These are phyloP conservation scores for Volucella bombylans DNA, from an alignment of 2,888 invertebrate genomes.

Conservation along the genomic window DNA sequence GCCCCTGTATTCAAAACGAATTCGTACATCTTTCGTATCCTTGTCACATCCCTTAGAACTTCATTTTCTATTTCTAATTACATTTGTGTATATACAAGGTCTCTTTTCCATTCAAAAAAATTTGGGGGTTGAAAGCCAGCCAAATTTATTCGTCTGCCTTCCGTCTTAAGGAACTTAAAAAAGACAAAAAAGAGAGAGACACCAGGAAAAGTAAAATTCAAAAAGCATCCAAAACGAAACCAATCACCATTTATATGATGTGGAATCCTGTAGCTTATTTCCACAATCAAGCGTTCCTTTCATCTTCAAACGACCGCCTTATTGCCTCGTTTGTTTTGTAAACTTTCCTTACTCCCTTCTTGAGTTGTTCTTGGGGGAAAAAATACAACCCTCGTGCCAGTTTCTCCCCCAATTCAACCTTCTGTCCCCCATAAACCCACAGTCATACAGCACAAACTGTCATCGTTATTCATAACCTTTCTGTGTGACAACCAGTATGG, in stretches of 20 bases:
- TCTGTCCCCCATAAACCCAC: conserved; percentile 73
- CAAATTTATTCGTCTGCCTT: conserved; percentile 16
- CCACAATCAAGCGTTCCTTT: conserved; percentile 72
- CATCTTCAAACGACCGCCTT: conserved; percentile 74
- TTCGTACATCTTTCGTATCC: not conserved
- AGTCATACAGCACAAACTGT: conserved; percentile 59
- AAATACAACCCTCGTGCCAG: conserved; percentile 35
- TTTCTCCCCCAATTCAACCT: conserved; percentile 38
- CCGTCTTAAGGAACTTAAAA: not conserved
- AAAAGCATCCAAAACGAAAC: conserved; percentile 65
- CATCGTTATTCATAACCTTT: conserved; percentile 67
- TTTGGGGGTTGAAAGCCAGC: conserved; percentile 23
- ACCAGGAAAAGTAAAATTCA: conserved; percentile 4
- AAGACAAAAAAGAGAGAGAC: not conserved
- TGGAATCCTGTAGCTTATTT: conserved; percentile 76
- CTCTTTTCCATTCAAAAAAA: not conserved
- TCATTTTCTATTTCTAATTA: conserved; percentile 40
- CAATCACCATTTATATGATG: conserved; percentile 81
- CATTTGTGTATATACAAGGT: not conserved
- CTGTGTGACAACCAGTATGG: conserved; percentile 50
- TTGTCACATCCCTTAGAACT: not conserved
- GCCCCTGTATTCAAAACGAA: not conserved
- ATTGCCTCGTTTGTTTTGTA: conserved; percentile 55
- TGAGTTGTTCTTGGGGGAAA: not conserved
- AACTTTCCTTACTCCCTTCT: conserved; percentile 32